These are phyloP conservation scores for Arctia plantaginis DNA, from an alignment of 2,888 invertebrate species.

Conservation along the genomic window DNA sequence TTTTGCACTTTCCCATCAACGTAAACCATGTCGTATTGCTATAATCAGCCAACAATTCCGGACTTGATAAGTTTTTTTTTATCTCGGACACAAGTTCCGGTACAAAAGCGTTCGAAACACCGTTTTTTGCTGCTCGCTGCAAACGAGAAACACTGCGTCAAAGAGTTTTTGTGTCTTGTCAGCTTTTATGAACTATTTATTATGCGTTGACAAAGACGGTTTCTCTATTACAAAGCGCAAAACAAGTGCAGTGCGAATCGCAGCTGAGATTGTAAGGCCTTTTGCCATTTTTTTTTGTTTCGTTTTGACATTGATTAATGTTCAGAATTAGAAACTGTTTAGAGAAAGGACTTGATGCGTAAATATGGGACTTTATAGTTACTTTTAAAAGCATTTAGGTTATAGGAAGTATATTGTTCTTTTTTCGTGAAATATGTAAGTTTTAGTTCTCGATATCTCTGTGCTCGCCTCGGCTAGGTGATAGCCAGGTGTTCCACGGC, in stretches of 20 bases:
- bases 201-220: neutral
- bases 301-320: neutral
- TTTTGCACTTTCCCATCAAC: neutral
- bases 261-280: conserved; percentile 20
- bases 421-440: neutral
- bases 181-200: neutral
- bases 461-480: too few species aligned
- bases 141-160: conserved; percentile 41
- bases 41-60: neutral
- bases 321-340: neutral
- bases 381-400: too few species aligned
- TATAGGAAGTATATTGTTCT: neutral
- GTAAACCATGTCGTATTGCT: neutral
- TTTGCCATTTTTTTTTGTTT: conserved; percentile 1
- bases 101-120: conserved; percentile 47
- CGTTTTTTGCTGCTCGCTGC: conserved; percentile 38
- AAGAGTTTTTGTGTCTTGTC: neutral
- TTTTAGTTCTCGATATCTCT: neutral
- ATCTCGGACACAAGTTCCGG: conserved; percentile 49
- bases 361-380: neutral
- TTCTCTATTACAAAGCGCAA: conserved; percentile 10
- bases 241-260: conserved; percentile 10
- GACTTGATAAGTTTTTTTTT: conserved; percentile 42
- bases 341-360: neutral
- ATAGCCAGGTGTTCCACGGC: too few species aligned